A percentile compares a stretch with the other conserved stretches of the same genome.
Evolutionary conservation across 2,888 invertebrate genomes (phyloP).

Genomic region (Campoplex nolae): DNA sequence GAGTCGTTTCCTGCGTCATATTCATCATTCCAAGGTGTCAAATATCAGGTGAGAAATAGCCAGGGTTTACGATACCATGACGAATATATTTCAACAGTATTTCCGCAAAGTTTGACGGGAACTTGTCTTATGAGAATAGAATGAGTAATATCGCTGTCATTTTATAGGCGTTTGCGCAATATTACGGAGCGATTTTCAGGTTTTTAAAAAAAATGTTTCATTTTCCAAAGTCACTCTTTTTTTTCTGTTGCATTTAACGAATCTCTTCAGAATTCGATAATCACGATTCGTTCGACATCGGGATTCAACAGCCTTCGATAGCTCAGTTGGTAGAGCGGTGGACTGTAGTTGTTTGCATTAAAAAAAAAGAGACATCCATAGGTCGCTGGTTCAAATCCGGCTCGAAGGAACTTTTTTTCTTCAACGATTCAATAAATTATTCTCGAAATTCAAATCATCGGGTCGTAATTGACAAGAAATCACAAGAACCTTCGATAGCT

Average conservation of each 20-base stretch:
- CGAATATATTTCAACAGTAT: too few species aligned
- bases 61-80: too few species aligned
- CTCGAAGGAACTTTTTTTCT: conserved; percentile 80
- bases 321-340: conserved; percentile 84
- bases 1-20: too few species aligned
- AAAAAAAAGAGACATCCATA: conserved; percentile 78
- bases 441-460: not conserved
- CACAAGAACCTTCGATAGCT: not conserved
- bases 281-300: not conserved
- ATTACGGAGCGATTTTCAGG: too few species aligned
- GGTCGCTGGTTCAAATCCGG: conserved; percentile 84
- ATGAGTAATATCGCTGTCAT: too few species aligned
- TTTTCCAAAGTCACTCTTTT: too few species aligned
- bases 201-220: too few species aligned
- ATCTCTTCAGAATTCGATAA: not conserved
- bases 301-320: conserved; percentile 34
- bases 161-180: too few species aligned
- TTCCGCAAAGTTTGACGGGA: too few species aligned
- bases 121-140: too few species aligned
- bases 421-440: not conserved
- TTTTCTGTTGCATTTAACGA: not conserved
- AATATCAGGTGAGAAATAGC: too few species aligned
- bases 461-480: not conserved
- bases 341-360: conserved; percentile 77
- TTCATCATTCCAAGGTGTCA: too few species aligned